These are phyloP conservation scores for Xiphias gladius DNA, from an alignment of 2,113 vertebrate species.

Conservation along the genomic window DNA sequence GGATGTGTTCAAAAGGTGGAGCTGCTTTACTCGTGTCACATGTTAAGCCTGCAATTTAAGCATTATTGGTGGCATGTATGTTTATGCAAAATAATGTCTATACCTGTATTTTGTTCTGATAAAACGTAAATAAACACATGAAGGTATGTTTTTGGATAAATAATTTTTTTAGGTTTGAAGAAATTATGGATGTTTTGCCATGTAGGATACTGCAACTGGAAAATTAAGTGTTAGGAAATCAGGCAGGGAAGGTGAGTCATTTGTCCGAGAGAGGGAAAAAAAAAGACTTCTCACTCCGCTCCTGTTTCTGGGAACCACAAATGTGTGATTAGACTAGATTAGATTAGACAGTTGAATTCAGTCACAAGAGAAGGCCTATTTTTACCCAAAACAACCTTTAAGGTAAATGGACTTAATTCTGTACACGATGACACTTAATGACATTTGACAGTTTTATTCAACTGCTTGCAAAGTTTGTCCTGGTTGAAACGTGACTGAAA, in stretches of 20 bases:
- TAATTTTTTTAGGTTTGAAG: neutral
- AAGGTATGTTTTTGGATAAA: neutral
- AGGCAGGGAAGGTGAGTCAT: neutral
- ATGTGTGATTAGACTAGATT: neutral
- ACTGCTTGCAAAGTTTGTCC: neutral
- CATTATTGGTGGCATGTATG: neutral
- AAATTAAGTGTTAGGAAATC: constrained; percentile 3
- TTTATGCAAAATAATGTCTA: constrained; percentile 10
- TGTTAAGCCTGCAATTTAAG: neutral
- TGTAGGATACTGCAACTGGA: neutral
- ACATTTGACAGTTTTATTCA: neutral
- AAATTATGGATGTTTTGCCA: neutral
- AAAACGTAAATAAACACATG: constrained; percentile 15
- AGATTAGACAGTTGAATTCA: neutral
- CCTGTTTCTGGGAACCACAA: neutral
- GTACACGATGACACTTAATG: neutral
- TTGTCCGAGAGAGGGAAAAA: neutral
- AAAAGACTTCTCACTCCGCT: neutral
- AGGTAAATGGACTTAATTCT: neutral
- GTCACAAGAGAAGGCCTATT: neutral
- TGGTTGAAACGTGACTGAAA: neutral
- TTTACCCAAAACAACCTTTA: neutral
- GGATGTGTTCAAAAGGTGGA: neutral
- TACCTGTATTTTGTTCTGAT: neutral
- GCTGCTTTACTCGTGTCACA: neutral